Base-by-base conservation (phyloP, 2,113 vertebrate genomes). In the Pitta sordida region DNA sequence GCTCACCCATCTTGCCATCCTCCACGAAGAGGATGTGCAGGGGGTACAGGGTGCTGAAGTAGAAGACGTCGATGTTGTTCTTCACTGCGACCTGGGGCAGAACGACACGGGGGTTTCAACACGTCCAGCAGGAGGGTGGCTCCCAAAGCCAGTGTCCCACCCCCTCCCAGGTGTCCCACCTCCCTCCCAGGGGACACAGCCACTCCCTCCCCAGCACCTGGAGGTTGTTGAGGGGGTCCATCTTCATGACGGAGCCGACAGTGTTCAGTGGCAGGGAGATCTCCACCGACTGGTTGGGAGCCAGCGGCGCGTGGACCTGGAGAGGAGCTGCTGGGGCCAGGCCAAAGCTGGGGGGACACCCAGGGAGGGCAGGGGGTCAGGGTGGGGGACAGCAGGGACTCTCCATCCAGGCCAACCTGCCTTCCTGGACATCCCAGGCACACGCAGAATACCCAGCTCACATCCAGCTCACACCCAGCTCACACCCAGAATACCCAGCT, bases 31-130 rank as follows among this genome's bases (percentile, higher is more conserved):
- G 98, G 96, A 99, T 98, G 96, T 99, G 99, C 94, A 99, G 98
- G 1, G 99, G 99, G 95, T 99, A 99, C 92, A 99, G 98, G 88
- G 98, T 98, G 97, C 99, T 99, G 98, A 99, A 99, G 98, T 99
- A 99, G 97, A 99, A 99, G 56, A 99, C 99, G 1, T 99, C 99
- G 3, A 99, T 99, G 97, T 99, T 99, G 98, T 99, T 99, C 96
- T 99, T 99, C 94, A 99, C 98, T 0, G 99, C 99, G 58, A 99
- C 99, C 99, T 99, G 97, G 51, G 17, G 67, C 1, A 3, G 77
- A 39, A 68, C 49, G 49, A 71, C 23, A 44, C 0, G 3, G 19
- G 39, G 12, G 18, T 0, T 0, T 76, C 58, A 81, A 13, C 48
- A 32, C 32, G 59, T 82, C 26, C 0, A 19, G 58, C 46, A 29